Evolutionary conservation across 2,797 vertebrate species (phyloP).

Genomic region (Mycteria americana): DNA sequence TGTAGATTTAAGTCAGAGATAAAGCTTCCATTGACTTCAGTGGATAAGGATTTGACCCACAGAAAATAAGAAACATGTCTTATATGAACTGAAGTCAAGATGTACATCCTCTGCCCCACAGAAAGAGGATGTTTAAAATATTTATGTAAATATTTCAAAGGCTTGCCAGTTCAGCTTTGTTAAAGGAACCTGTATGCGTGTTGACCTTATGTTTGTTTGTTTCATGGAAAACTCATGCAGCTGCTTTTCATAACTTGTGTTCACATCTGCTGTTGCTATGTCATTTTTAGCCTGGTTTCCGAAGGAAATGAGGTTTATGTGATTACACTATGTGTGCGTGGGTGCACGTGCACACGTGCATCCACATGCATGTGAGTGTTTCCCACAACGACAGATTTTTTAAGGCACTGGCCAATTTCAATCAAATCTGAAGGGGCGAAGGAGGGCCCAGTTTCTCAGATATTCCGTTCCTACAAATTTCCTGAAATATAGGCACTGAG

Average conservation of each 20-base stretch:
- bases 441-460: not conserved
- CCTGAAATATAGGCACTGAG: not conserved
- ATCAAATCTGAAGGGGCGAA: not conserved
- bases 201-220: slow-evolving; percentile 56
- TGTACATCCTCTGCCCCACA: not conserved
- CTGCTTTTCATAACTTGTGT: slow-evolving; percentile 32
- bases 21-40: not conserved
- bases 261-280: slow-evolving; percentile 50
- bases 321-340: slow-evolving; percentile 26
- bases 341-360: not conserved
- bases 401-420: not conserved
- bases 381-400: not conserved
- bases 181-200: slow-evolving; percentile 12
- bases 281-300: slow-evolving; percentile 35
- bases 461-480: not conserved
- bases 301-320: slow-evolving; percentile 60
- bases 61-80: slow-evolving; percentile 15
- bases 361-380: not conserved
- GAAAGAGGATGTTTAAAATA: slow-evolving; percentile 49
- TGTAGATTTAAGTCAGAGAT: not conserved
- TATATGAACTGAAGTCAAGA: not conserved
- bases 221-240: not conserved
- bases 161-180: slow-evolving; percentile 20
- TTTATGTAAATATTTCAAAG: slow-evolving; percentile 48
- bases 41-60: not conserved